Percentiles rank a stretch among this genome's conserved stretches.
Evolutionary conservation across 2,888 invertebrate species (phyloP).

Genomic region (Netelia inedita): DNA sequence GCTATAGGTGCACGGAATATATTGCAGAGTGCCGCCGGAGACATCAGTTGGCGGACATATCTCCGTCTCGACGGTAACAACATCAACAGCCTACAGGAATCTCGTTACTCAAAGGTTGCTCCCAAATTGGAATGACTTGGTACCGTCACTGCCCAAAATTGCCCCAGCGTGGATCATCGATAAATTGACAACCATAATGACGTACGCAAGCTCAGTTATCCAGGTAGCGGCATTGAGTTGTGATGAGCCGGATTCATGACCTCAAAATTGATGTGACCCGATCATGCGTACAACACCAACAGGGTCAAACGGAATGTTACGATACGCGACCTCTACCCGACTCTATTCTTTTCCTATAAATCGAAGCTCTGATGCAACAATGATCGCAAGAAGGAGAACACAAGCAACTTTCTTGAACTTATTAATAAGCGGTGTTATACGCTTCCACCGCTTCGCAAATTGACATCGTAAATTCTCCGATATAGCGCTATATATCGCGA

Average conservation of each 20-base stretch:
- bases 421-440: too few relatives aligned
- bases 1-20: constrained; percentile 19
- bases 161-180: not conserved
- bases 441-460: too few relatives aligned
- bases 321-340: too few relatives aligned
- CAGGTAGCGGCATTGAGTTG: not conserved
- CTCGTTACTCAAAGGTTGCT: not conserved
- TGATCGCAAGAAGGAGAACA: too few relatives aligned
- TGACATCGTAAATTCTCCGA: too few relatives aligned
- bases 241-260: not conserved
- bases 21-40: constrained; percentile 21
- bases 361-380: too few relatives aligned
- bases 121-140: not conserved
- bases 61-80: constrained; percentile 9
- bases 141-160: not conserved
- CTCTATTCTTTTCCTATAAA: too few relatives aligned
- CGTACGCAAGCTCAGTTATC: constrained; percentile 1
- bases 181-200: not conserved
- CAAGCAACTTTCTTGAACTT: too few relatives aligned
- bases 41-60: constrained; percentile 32
- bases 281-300: too few relatives aligned
- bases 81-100: constrained; percentile 19
- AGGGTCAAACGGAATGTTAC: too few relatives aligned
- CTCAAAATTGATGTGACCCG: not conserved
- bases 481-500: too few relatives aligned